These are phyloP conservation scores for Magallana ariakensis DNA, from an alignment of 1,140 invertebrate species.

Conservation along the genomic window DNA sequence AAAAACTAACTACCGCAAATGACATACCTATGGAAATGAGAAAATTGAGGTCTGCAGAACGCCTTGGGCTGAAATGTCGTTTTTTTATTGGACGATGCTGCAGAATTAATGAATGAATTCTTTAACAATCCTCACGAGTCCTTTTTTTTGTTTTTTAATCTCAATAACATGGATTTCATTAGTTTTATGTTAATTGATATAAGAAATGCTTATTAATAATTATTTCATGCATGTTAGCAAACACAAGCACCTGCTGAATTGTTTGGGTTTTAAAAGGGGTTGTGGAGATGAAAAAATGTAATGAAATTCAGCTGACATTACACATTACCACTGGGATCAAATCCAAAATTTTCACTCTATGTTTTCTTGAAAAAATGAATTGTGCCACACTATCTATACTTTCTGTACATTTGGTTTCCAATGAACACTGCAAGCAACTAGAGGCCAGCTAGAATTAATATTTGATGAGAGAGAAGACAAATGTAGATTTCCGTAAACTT, in stretches of 20 bases:
- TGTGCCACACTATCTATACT: no score
- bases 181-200: background rate
- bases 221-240: background rate
- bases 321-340: no score
- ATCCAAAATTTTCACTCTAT: no score
- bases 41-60: background rate
- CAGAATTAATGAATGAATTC: conserved; percentile 4
- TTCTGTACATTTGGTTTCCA: no score
- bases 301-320: background rate
- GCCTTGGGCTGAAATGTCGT: background rate
- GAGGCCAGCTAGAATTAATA: no score
- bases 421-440: no score
- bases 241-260: background rate
- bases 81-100: background rate
- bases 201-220: background rate
- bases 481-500: no score
- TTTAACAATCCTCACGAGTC: background rate
- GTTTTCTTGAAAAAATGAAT: no score
- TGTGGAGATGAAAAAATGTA: background rate
- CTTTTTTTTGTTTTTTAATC: background rate
- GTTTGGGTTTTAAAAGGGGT: background rate
- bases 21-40: background rate
- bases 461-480: no score
- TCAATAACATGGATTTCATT: background rate
- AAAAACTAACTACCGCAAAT: background rate